Percentiles rank a stretch among this genome's conserved stretches.
Conservation (phyloP, 2,797 vertebrate species). For the Rallus crepitans region DNA sequence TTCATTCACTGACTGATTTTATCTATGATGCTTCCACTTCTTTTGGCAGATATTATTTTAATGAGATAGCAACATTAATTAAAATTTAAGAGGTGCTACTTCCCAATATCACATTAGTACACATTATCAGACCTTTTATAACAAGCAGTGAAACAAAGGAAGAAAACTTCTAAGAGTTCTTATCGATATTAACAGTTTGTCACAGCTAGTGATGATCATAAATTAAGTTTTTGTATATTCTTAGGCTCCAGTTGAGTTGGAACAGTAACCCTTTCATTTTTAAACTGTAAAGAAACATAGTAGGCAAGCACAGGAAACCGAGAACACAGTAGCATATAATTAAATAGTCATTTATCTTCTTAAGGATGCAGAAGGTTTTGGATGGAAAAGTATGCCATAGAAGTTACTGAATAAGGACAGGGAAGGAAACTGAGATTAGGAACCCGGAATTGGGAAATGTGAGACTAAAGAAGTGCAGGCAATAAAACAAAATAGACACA, state of each 20-base stretch:
- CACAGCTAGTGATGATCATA: neutral
- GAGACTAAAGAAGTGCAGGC: neutral
- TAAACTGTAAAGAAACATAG: neutral
- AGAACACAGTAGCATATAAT: neutral
- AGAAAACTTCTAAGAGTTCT: neutral
- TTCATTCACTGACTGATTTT: neutral
- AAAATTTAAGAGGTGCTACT: neutral
- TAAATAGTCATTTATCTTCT: neutral
- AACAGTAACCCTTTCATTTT: neutral
- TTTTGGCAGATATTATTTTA: neutral
- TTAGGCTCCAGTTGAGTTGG: neutral
- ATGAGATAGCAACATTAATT: neutral
- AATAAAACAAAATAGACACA: neutral
- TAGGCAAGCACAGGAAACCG: neutral
- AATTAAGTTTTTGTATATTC: neutral
- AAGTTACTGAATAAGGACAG: neutral
- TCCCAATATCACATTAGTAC: neutral
- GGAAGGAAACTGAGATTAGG: neutral
- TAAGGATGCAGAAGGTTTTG: neutral
- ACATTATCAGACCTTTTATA: neutral
- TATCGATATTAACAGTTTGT: neutral
- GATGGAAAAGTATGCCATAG: neutral
- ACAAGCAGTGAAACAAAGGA: neutral
- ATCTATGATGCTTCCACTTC: neutral
- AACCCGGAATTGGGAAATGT: neutral